These are phyloP conservation scores for Salvelinus fontinalis DNA, from an alignment of 2,113 vertebrate species.

Conservation along the genomic window DNA sequence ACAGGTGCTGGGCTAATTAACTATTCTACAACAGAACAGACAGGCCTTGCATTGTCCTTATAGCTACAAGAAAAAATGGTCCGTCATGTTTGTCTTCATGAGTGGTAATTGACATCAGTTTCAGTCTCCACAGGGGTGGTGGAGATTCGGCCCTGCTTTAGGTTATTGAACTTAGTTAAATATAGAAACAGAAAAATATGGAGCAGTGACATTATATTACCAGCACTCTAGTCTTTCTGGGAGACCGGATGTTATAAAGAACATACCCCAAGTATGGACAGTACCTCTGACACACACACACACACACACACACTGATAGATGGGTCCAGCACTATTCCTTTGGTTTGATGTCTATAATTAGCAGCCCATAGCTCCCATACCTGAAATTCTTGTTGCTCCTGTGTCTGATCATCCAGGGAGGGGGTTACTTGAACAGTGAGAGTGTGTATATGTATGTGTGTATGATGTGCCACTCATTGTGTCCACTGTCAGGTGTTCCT, in stretches of 20 bases:
- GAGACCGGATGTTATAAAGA: conserved; percentile 43
- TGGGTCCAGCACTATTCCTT: conserved; percentile 23
- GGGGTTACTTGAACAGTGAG: not conserved
- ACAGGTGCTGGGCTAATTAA: too few species aligned
- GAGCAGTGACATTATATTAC: conserved; percentile 20
- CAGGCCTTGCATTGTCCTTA: too few species aligned
- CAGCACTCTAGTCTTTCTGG: conserved; percentile 20
- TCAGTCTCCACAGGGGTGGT: too few species aligned
- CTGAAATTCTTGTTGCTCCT: conserved; percentile 54
- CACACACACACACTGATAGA: conserved; percentile 32
- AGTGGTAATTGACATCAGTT: too few species aligned
- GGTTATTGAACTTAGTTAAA: conserved; percentile 10
- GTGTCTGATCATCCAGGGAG: conserved; percentile 12
- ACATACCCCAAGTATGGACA: conserved; percentile 22
- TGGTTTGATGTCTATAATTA: conserved; percentile 60
- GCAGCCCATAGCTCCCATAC: conserved; percentile 34
- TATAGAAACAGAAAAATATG: conserved; percentile 14
- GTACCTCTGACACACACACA: conserved; percentile 28
- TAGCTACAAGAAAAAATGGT: too few species aligned
- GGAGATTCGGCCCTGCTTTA: not conserved
- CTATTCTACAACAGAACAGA: too few species aligned
- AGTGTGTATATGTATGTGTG: conserved; percentile 1
- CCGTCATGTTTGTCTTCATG: too few species aligned
- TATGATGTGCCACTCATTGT: not conserved
- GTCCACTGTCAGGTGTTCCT: conserved; percentile 84